Evolutionary conservation across 2,888 invertebrate genomes (phyloP).

Genomic region (Lithophane leautieri): DNA sequence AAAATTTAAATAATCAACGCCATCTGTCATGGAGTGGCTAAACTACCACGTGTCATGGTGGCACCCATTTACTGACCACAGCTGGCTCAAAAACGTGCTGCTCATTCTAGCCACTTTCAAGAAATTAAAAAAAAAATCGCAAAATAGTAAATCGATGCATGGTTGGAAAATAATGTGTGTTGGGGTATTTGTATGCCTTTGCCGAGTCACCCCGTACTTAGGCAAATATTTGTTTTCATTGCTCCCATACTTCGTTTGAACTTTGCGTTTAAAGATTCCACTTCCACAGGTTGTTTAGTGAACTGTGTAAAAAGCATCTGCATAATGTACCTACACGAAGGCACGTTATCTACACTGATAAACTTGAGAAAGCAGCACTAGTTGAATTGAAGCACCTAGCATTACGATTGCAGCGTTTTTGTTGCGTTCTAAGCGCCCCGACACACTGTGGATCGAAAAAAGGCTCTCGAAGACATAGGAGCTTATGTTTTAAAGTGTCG

Average conservation of each 20-base stretch:
- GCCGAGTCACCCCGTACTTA: too few relatives aligned
- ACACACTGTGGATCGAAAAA: too few relatives aligned
- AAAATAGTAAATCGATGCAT: neutral
- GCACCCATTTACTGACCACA: neutral
- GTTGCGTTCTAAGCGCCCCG: too few relatives aligned
- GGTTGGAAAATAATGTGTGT: neutral
- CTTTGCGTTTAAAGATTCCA: too few relatives aligned
- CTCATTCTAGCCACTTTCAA: neutral
- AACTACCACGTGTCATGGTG: constrained; percentile 20
- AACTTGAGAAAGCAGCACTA: neutral
- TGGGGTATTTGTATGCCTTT: too few relatives aligned
- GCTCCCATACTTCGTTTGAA: too few relatives aligned
- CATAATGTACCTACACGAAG: neutral
- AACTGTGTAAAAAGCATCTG: too few relatives aligned
- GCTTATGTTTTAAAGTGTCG: too few relatives aligned
- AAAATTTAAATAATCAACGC: constrained; percentile 12
- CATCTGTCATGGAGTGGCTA: constrained; percentile 34
- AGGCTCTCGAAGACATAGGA: too few relatives aligned
- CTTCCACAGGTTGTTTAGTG: too few relatives aligned
- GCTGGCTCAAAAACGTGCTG: neutral
- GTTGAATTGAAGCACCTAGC: neutral
- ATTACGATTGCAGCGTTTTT: neutral
- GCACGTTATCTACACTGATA: neutral
- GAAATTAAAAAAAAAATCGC: neutral
- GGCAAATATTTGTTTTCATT: too few relatives aligned